Conservation (phyloP, 2,113 vertebrate species). For the Menura novaehollandiae region DNA sequence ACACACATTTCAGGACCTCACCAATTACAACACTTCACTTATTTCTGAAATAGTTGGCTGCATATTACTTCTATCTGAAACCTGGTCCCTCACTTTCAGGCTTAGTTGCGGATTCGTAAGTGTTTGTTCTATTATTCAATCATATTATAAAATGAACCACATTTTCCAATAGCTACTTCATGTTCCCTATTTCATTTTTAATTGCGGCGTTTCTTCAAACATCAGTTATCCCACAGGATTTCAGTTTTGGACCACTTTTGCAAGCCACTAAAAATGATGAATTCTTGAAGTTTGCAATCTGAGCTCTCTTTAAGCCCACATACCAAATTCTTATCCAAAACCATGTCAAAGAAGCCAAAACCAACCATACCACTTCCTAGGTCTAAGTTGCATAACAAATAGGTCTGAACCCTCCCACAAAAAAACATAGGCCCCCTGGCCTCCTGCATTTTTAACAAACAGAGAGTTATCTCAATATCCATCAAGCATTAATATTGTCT, state of each 20-base stretch:
- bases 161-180: slow-evolving; percentile 64
- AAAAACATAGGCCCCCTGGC: not conserved
- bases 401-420: slow-evolving; percentile 10
- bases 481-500: not conserved
- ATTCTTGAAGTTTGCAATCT: slow-evolving; percentile 58
- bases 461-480: not conserved
- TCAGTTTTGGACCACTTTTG: slow-evolving; percentile 11
- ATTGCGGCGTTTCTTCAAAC: slow-evolving; percentile 53
- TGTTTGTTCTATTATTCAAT: slow-evolving; percentile 60
- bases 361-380: slow-evolving; percentile 61
- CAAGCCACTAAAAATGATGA: slow-evolving; percentile 51
- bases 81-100: slow-evolving; percentile 22
- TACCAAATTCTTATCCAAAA: slow-evolving; percentile 57
- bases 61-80: slow-evolving; percentile 28
- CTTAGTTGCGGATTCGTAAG: slow-evolving; percentile 19
- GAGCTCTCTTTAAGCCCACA: slow-evolving; percentile 44
- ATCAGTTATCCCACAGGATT: slow-evolving; percentile 40
- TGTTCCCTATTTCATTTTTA: slow-evolving; percentile 52
- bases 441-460: not conserved
- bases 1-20: not conserved
- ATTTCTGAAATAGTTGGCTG: slow-evolving; percentile 25
- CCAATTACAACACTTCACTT: slow-evolving; percentile 28
- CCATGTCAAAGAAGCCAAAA: slow-evolving; percentile 56
- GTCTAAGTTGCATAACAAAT: slow-evolving; percentile 56
- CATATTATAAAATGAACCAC: slow-evolving; percentile 60